Evolutionary conservation across 2,888 invertebrate genomes (phyloP), one percentile per base, ranked within the genome.

Genomic region (Onchidella celtica): DNA sequence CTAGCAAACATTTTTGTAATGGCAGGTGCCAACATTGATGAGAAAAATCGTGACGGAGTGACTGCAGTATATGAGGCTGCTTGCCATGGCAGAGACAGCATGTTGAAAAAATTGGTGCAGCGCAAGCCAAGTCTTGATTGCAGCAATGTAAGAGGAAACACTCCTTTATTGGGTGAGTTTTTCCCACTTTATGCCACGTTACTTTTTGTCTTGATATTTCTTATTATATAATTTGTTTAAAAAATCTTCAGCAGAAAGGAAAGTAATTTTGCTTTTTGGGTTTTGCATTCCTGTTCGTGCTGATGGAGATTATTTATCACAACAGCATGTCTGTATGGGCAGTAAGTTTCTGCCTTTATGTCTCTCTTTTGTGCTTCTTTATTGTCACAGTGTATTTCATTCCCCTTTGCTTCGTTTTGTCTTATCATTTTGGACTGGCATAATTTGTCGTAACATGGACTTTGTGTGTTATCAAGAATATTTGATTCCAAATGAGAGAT

Each of bases 51-150:
- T 61, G 85, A 83, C 61, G 89, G 90, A 11, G 85, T 87, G 27
- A 90, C 91, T 68, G 89, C 92, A 3, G 83, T 91, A 47, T 90
- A 86, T 77, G 84, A 86, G 75, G 92, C 92, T 24, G 89, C 89
- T 4, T 74, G 82, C 29, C 85, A 86, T 61, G 91, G 91, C 32
- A 87, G 90, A 76, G 38, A 84, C 4, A 88, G 90, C 17, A 86
- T 91, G 68, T 88, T 90, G n/a, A 76, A 86, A 38, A 79, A 75
- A 55, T 84, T 92, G 38, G 77, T 90, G 2, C 75, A 83, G 32
- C 66, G 82, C 34, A 86, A 85, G 40, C 90, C 91, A 34, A 85
- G 91, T 81, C 79, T 90, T n/a, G 87, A 92, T 79, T 76, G 87
- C 6, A 79, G 86, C 38, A 86, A 90, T 40, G 87, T 86, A 34